Conservation (phyloP, 30 jellyfish, hydroid and myxozoan species). For the Phacellophora camtschatica region DNA sequence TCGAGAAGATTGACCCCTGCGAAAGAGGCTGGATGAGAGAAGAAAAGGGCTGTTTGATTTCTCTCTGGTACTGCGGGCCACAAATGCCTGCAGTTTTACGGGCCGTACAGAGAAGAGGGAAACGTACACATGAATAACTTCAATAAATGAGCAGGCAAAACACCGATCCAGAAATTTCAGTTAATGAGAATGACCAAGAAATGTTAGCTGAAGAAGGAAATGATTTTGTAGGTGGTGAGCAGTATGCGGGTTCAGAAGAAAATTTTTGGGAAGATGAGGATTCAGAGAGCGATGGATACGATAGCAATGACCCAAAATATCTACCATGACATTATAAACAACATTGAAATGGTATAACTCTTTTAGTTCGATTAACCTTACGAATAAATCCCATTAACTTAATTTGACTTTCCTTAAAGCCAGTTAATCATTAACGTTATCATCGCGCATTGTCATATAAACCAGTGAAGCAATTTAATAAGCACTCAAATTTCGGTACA, state of each 20-base stretch:
- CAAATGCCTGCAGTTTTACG: constrained; percentile 49
- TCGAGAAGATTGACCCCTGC: background rate
- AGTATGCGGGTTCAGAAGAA: constrained; percentile 55
- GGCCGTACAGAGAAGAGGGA: constrained; percentile 49
- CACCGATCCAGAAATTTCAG: constrained; percentile 16
- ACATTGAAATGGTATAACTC: background rate
- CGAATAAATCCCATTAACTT: background rate
- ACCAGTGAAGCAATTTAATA: constrained; percentile 6
- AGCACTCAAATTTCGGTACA: constrained; percentile 18
- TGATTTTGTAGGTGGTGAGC: constrained; percentile 50
- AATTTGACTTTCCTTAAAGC: background rate
- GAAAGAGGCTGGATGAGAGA: constrained; percentile 57
- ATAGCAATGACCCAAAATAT: constrained; percentile 73
- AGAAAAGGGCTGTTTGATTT: constrained; percentile 25
- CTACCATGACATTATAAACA: constrained; percentile 30
- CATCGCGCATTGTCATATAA: constrained; percentile 19
- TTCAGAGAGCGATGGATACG: constrained; percentile 66
- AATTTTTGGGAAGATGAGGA: constrained; percentile 48
- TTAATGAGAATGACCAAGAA: constrained; percentile 25
- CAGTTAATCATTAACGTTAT: constrained; percentile 5
- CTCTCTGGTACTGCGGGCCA: constrained; percentile 63
- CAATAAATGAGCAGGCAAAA: constrained; percentile 5
- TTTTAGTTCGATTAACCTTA: background rate
- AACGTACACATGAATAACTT: constrained; percentile 27
- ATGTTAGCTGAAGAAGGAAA: constrained; percentile 20